phyloP scores from a whole-genome alignment of 1,140 invertebrate species.

The Monomorium pharaonis region DNA sequence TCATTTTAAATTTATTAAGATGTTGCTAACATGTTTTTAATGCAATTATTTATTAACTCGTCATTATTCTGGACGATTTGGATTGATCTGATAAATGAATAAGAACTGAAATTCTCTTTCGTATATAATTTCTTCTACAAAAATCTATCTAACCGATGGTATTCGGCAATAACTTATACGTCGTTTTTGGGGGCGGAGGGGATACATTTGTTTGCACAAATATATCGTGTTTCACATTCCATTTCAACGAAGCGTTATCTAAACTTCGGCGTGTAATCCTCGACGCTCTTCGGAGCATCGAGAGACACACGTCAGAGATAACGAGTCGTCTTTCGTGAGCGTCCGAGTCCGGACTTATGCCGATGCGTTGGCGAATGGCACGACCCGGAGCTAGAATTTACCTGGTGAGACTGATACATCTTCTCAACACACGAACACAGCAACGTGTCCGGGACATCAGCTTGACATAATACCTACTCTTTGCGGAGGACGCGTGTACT shows the following conservation, averaged over 20 bases:
- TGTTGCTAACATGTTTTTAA: neutral
- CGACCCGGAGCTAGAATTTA: constrained; percentile 69
- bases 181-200: neutral
- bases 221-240: neutral
- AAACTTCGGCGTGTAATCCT: neutral
- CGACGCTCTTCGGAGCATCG: neutral
- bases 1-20: neutral
- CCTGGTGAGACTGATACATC: constrained; percentile 13
- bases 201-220: neutral
- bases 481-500: neutral
- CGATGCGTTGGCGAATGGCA: constrained; percentile 76
- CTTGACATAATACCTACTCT: neutral
- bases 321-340: neutral
- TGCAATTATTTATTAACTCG: neutral
- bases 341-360: constrained; percentile 27
- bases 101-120: no score
- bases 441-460: neutral
- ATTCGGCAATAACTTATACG: neutral
- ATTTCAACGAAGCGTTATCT: constrained; percentile 1
- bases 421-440: neutral
- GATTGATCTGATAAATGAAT: no score
- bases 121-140: neutral
- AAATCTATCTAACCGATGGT: neutral
- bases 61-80: neutral
- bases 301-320: neutral